Base-by-base conservation (phyloP, 2,888 invertebrate species). In the Eubasilissa splendida region DNA sequence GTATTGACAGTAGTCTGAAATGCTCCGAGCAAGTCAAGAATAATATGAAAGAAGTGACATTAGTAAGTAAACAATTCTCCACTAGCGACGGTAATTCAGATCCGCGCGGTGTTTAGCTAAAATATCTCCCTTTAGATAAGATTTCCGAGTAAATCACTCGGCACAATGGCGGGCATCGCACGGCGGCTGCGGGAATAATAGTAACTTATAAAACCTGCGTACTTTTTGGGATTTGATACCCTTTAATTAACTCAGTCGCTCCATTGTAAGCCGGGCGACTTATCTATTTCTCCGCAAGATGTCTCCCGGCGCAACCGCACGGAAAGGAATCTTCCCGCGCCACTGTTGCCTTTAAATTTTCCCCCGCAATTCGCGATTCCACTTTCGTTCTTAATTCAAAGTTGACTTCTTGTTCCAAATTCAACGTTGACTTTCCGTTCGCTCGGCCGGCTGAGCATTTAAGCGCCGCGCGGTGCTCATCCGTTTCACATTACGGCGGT, bases 221-320 rank as follows among this genome's bases (percentile, higher is more conserved):
- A 74, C 82, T 80, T 80, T 83, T 79, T 70, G 84, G 79, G 80
- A 81, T 82, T 80, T 68, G 79, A 75, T 77, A 63, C 75, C 78
- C 82, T 83, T 84, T 84, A 84, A 84, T 84, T 84, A 84, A 84
- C 84, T 83, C 84, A 76, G 82, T 82, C 80, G 76, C 78, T 70
- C 77, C 83, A 82, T 83, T 84, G 84, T 84, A 84, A 84, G 84
- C 83, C 77, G 52, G 66, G 70, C 74, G 83, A 84, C 81, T 84
- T 84, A 83, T 81, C 84, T 81, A 56, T 80, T 70, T 52, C 71
- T n/a, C 79, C 65, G 60, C 59, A 54, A 77, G 68, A 68, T 77
- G 77, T 77, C 77, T 54, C 63, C 22, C 58, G 59, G 75, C 70
- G 76, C 73, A 83, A 79, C 82, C 82, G 79, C 82, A 80, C 63